These are phyloP conservation scores for Griposia aprilina DNA, from an alignment of 2,888 invertebrate genomes.

Conservation along the genomic window DNA sequence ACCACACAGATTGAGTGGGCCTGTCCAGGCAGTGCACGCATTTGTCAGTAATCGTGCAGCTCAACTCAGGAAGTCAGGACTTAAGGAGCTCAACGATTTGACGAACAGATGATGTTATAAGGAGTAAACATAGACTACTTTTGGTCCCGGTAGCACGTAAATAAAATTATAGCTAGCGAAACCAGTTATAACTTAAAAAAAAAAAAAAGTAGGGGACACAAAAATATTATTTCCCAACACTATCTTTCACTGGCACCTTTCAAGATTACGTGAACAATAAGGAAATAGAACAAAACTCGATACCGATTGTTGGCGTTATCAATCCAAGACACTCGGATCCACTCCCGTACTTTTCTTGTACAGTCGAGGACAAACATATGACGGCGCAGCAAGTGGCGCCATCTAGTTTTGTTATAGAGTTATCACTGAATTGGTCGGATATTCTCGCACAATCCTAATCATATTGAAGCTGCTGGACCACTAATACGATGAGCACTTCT, in stretches of 20 bases:
- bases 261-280: conserved; percentile 41
- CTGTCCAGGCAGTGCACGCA: too few species aligned
- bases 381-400: background rate
- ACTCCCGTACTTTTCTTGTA: background rate
- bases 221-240: conserved; percentile 6
- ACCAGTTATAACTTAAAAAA: background rate
- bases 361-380: background rate
- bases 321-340: conserved; percentile 43
- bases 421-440: background rate
- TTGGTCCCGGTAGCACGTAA: too few species aligned
- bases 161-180: too few species aligned
- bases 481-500: too few species aligned
- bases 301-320: conserved; percentile 56
- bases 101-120: too few species aligned
- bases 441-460: too few species aligned
- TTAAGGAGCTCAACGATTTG: too few species aligned
- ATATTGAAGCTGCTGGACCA: too few species aligned
- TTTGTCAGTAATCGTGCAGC: too few species aligned
- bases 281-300: conserved; percentile 49
- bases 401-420: background rate
- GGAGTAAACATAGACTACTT: too few species aligned
- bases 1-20: too few species aligned
- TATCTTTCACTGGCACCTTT: conserved; percentile 20
- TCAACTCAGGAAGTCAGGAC: too few species aligned
- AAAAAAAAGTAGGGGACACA: background rate